A percentile compares a stretch with the other conserved stretches of the same genome.
phyloP scores from a whole-genome alignment of 2,888 invertebrate genomes.

The Spodoptera exigua region DNA sequence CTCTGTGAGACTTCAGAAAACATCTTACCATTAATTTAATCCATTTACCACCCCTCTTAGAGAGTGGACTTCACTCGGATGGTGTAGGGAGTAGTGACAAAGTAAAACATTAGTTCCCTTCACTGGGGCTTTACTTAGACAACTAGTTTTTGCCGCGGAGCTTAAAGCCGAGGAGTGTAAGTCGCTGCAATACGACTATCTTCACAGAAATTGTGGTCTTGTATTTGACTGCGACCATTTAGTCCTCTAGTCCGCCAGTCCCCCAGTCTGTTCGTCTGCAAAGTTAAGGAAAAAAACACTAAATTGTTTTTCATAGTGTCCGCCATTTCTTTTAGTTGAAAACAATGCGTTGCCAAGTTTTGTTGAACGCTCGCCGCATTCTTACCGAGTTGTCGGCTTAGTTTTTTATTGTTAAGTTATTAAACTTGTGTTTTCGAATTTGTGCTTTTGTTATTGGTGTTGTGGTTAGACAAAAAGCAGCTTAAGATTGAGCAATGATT shows the following conservation, averaged over 20 bases:
- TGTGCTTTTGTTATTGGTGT: conserved; percentile 1
- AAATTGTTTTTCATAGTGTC: conserved; percentile 39
- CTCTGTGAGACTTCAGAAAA: background rate
- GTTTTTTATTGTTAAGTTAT: conserved; percentile 33
- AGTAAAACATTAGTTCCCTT: conserved; percentile 30
- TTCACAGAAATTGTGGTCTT: conserved; percentile 25
- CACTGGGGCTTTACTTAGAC: conserved; percentile 7
- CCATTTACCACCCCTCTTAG: conserved; percentile 13
- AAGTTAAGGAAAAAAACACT: conserved; percentile 39
- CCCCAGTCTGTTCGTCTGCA: conserved; percentile 29
- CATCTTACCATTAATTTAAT: conserved; percentile 19
- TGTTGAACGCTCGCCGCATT: conserved; percentile 35
- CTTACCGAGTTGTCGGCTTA: conserved; percentile 26
- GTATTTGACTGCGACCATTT: conserved; percentile 44
- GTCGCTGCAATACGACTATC: conserved; percentile 25
- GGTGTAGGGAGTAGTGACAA: background rate
- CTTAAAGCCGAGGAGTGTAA: conserved; percentile 13
- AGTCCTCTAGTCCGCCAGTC: background rate
- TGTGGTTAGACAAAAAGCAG: background rate
- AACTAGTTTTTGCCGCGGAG: conserved; percentile 23
- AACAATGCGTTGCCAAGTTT: conserved; percentile 47
- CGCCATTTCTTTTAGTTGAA: conserved; percentile 34
- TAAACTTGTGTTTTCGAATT: conserved; percentile 23
- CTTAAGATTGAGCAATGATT: too few relatives aligned
- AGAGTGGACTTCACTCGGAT: conserved; percentile 9